Evolutionary conservation across 1,140 invertebrate species (phyloP), one percentile per base, ranked within the genome.

Genomic region (Musca domestica): DNA sequence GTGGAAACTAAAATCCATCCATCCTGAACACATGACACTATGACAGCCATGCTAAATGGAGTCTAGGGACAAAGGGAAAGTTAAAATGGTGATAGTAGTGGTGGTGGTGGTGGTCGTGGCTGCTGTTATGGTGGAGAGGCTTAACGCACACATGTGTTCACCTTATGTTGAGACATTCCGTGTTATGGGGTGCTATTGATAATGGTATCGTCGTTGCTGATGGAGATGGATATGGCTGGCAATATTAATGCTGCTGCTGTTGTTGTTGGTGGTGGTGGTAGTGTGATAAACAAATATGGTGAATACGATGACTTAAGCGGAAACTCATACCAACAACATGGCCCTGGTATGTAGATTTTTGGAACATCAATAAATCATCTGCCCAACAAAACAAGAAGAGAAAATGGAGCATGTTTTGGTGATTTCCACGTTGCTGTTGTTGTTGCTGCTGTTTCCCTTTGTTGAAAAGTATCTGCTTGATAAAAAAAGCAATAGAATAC

Each of bases 341-440:
- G 56, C 56, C 30, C 34, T 41, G 12, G 34, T 41, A 61, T 61
- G 56, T 61, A 61, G 56, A 61, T 61, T 61, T 61, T 61, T 61
- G 56, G 56, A 61, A 61, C 56, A 61, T 20, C 56, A 27, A 61
- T 61, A 61, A 61, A 61, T 61, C 56, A 61, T 61, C 12, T 41
- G 34, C 10, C 6, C 10, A 51, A 22, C 17, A 58, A 30, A 61
- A 61, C 34, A 56, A 56, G 12, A 56, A 56, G 22, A 56, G 52
- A 56, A 56, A 56, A 56, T 56, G 52, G 52, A 56, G 52, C 52
- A 56, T 56, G 52, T 56, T 56, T 56, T 56, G 23, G 34, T 41
- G 34, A 41, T 41, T 41, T 41, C 12, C 17, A 19, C 19, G 19
- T 46, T 46, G 10, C 23, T 52, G 10, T 54, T 54, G 23, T 54